Evolutionary conservation across 2,888 invertebrate species (phyloP), one percentile per base, ranked within the genome.

Genomic region (Drosophila mulleri): DNA sequence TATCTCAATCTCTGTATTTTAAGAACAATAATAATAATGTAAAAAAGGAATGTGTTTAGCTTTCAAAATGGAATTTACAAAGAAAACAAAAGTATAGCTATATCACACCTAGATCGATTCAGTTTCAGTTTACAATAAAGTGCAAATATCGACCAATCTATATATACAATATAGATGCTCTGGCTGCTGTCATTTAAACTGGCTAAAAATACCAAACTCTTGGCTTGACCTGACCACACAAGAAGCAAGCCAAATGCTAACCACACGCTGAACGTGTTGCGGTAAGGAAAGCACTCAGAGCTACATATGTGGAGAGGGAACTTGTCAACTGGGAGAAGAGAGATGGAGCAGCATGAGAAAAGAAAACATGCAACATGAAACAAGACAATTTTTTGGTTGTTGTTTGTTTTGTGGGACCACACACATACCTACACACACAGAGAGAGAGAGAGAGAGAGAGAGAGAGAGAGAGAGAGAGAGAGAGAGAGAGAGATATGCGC

Each of bases 321-420:
- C 48, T 50, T 50, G 48, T 50, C 29, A 50, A 32, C 11, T 32
- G n/a, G 18, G 18, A 32, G 18, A 32, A 50, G 48, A 29, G 48
- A 50, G 12, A 9, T 41, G 39, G 9, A 54, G 44, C 44, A 20
- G 18, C 29, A 35, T 29, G 48, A 35, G 32, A 32, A 57, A 20
- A 23, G 26, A n/a, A 48, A 32, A 50, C 48, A n/a, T 20, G 62
- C 29, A 53, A 64, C 37, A 63, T 42, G 62, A 48, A 53, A 16
- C 52, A 47, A 57, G 29, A 54, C 53, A 58, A 61, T 23, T 8
- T 57, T 65, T 53, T 12, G 29, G 6, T 3, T 18, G 18, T 12
- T 48, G 48, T 48, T 48, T 48, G 12, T 4, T 35, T 20, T 35
- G 2, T 35, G 52, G 16, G 14, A 7, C 32, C 29, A 32, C 50